A percentile compares a stretch with the other conserved stretches of the same genome.
Conservation (phyloP, 2,797 vertebrate genomes). For the Hoplostethus mediterraneus region DNA sequence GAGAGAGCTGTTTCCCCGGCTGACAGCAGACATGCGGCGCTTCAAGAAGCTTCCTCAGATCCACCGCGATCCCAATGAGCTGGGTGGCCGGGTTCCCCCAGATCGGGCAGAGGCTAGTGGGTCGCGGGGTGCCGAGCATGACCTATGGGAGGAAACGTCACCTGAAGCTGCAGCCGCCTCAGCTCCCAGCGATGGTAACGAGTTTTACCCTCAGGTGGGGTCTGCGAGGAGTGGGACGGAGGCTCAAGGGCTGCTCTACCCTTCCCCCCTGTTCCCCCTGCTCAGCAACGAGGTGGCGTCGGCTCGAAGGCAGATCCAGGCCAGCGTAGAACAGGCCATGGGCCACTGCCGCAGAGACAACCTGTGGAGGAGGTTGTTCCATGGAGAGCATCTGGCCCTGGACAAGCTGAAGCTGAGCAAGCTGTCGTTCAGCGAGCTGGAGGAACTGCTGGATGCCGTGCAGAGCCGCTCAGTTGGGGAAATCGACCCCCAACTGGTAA, state of each 20-base stretch:
- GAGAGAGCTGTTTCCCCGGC: constrained; percentile 95
- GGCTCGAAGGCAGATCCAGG: constrained; percentile 90
- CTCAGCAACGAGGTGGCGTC: constrained; percentile 90
- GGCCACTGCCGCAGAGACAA: constrained; percentile 97
- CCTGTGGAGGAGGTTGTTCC: constrained; percentile 97
- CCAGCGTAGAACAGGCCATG: constrained; percentile 94
- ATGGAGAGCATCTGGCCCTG: constrained; percentile 92
- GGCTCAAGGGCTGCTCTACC: constrained; percentile 81
- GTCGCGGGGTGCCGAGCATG: constrained; percentile 68
- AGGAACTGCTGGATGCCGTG: constrained; percentile 94
- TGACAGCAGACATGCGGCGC: constrained; percentile 94
- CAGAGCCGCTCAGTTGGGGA: constrained; percentile 94
- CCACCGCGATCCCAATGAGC: constrained; percentile 87
- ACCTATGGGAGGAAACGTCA: constrained; percentile 77
- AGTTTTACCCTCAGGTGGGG: constrained; percentile 77
- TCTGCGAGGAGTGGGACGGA: constrained; percentile 40
- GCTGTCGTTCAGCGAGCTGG: constrained; percentile 91
- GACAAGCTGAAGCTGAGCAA: constrained; percentile 95
- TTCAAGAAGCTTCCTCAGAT: constrained; percentile 94
- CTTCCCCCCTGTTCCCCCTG: constrained; percentile 90
- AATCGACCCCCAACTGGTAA: constrained; percentile 96
- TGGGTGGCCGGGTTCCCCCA: constrained; percentile 64
- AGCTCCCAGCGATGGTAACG: constrained; percentile 77
- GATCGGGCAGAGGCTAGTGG: constrained; percentile 77
- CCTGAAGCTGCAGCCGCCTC: constrained; percentile 21